Evolutionary conservation across 1,140 invertebrate genomes (phyloP).

Genomic region (Paraescarpia echinospica): DNA sequence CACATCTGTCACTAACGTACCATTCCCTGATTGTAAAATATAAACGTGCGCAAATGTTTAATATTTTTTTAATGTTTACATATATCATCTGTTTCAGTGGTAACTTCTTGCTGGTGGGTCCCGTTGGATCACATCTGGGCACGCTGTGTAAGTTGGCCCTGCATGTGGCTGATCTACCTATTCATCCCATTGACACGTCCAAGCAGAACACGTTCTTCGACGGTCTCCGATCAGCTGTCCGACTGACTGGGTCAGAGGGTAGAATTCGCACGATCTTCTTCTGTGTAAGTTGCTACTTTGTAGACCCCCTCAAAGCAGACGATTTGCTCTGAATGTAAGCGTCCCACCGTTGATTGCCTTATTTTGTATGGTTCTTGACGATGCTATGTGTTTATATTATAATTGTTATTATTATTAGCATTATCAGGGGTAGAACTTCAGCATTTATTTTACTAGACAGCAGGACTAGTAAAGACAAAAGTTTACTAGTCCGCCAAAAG

Average conservation of each 20-base stretch:
- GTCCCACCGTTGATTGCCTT: background rate
- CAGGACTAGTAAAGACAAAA: no score
- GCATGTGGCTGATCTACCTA: constrained; percentile 54
- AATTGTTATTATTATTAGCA: no score
- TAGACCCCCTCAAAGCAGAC: background rate
- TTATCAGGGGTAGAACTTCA: no score
- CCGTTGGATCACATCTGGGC: constrained; percentile 52
- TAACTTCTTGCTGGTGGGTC: constrained; percentile 54
- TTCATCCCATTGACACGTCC: constrained; percentile 50
- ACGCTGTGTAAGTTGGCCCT: constrained; percentile 53
- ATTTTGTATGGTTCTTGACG: background rate
- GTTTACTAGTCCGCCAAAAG: no score
- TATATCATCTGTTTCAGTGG: constrained; percentile 54
- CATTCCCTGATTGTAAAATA: no score
- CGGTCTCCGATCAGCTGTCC: constrained; percentile 53
- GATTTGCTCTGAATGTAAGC: background rate
- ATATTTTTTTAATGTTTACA: no score
- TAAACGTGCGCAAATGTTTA: no score
- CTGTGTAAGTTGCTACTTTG: constrained; percentile 40
- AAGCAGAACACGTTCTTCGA: constrained; percentile 57
- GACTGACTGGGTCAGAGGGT: constrained; percentile 54
- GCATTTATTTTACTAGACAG: no score
- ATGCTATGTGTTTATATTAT: no score
- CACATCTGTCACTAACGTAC: no score
- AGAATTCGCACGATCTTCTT: constrained; percentile 53